Base-by-base conservation (phyloP, 2,888 invertebrate genomes). In the Drosophila trichaetosa region DNA sequence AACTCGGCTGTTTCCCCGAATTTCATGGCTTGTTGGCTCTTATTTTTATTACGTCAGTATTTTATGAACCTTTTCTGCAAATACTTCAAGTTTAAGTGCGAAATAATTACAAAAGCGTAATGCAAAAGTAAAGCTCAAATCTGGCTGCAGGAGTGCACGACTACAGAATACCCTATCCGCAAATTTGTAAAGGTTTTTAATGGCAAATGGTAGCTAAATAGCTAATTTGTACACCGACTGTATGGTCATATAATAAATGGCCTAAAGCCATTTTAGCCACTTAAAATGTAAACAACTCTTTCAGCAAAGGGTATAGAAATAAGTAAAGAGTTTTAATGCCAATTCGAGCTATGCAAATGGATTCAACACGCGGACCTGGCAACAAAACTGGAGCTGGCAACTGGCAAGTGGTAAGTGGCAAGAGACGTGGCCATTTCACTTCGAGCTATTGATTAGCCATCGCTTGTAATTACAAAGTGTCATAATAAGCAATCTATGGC, bases 391-490 rank as follows among this genome's bases (percentile, higher is more conserved):
- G 36, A 61, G 42, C 46, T 54, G 4, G 24, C 49, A 66, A 73
- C 40, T 59, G 60, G 34, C 62, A 73, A 73, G 36, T 61, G 59
- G 31, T 52, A 73, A 57, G 27, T 38, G 13, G 52, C n/a, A 69
- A 69, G 58, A 57, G 63, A 63, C 60, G 42, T 63, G 64, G 65
- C 71, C 76, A 83, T 89, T 87, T 79, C 64, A 56, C 70, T 84
- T 60, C 68, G 65, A 54, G 24, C 69, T 77, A 85, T 84, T 85
- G 85, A 89, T 85, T 84, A 77, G 85, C 85, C 64, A 78, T 69
- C 68, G 68, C 66, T 65, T 21, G 65, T 84, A 83, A 85, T 89
- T 89, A 77, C 76, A 73, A 60, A 60, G 79, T 84, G 70, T 71
- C 77, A 69, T 76, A 73, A 82, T 82, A 76, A 82, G 80, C 83